phyloP scores from a whole-genome alignment of 2,113 vertebrate species.

The Gopherus evgoodei region DNA sequence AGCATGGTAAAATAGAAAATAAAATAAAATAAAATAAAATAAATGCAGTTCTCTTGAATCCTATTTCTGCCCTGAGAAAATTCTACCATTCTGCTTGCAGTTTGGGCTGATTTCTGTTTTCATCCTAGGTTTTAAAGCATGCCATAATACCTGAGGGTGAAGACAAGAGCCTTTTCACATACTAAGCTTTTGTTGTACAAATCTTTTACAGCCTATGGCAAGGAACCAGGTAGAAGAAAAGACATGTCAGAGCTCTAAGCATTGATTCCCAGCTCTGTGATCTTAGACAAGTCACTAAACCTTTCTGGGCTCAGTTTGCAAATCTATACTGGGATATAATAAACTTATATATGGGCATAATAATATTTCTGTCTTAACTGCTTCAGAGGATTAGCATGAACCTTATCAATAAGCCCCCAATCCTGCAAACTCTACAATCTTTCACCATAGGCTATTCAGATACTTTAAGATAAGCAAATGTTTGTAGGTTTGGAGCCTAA shows the following conservation, averaged over 20 bases:
- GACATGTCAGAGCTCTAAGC: neutral
- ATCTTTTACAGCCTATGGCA: neutral
- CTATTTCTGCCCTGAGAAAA: neutral
- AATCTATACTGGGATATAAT: neutral
- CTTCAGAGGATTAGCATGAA: neutral
- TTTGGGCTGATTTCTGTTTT: neutral
- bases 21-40: neutral
- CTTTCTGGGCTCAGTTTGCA: rapidly evolving
- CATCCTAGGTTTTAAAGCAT: neutral
- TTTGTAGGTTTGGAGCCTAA: neutral
- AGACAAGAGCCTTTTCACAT: neutral
- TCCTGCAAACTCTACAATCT: neutral
- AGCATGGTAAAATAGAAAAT: neutral
- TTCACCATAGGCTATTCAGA: neutral
- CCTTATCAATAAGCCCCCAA: neutral
- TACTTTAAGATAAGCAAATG: neutral
- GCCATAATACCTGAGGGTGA: neutral
- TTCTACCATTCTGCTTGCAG: neutral
- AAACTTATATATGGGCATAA: neutral
- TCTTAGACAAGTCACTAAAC: neutral
- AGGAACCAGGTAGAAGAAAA: neutral
- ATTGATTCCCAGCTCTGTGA: neutral
- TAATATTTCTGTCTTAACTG: neutral
- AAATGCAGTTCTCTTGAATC: neutral
- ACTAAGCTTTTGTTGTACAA: neutral